Evolutionary conservation across 2,888 invertebrate genomes (phyloP), one percentile per base, ranked within the genome.

Genomic region (Cheilosia impressa): DNA sequence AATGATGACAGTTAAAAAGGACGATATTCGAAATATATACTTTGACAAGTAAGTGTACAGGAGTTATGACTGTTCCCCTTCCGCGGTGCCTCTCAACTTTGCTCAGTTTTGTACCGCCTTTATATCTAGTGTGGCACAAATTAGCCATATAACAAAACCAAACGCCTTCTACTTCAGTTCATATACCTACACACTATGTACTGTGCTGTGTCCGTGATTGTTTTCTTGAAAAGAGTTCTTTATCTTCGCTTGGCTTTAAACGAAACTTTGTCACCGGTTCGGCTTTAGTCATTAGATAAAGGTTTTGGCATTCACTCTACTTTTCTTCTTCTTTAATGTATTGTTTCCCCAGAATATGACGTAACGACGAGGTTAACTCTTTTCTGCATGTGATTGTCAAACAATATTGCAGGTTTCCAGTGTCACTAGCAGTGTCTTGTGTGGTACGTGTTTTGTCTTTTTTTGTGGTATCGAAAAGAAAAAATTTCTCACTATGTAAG

Each of bases 311-410:
- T 55, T 53, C 15, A 19, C 13, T 19, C 19, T 68, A 50, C 19
- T 65, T 65, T 55, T 65, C 34, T 43, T 50, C 9, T 10, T 19
- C 7, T 13, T 19, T 13, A 62, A 22, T 45, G 24, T 47, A 55
- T 65, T 55, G 43, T 63, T 65, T 66, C 22, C 2, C 45, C 58
- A 9, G 19, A 43, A 17, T 31, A 19, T 76, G 58, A 68, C 68
- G 52, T 76, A 76, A 53, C 31, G 13, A 22, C 2, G n/a, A 66
- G 50, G 66, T 55, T 55, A 47, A 38, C 24, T 47, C 47, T 27
- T 22, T 62, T 53, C 58, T 45, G 43, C 31, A 43, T 22, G 63
- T 57, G 38, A 71, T 78, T 47, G 78, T 17, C 19, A 71, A 69
- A 69, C 55, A 77, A 78, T 27, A 27, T 41, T 57, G 47, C 38